phyloP scores from a whole-genome alignment of 2,113 vertebrate species.

The Atherinomorus stipes region DNA sequence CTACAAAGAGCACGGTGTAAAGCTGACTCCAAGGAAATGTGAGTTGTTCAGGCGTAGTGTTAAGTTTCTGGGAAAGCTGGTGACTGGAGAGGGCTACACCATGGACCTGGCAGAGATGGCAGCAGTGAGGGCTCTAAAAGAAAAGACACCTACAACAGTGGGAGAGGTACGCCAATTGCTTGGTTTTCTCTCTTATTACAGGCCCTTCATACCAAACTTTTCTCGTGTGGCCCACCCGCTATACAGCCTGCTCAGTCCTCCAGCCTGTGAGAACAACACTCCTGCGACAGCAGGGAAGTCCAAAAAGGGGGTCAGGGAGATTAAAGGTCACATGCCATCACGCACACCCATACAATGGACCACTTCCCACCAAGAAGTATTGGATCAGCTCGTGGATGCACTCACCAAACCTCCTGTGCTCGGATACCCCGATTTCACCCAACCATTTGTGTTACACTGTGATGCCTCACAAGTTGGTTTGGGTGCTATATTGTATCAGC shows the following conservation, averaged over 20 bases:
- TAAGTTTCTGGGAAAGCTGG: background rate
- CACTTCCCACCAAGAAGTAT: background rate
- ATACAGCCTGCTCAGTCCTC: background rate
- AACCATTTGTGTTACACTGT: background rate
- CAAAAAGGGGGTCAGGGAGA: background rate
- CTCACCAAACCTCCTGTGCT: background rate
- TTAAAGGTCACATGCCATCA: background rate
- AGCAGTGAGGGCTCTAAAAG: background rate
- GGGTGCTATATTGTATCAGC: background rate
- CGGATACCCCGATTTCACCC: background rate
- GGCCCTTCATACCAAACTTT: constrained; percentile 10
- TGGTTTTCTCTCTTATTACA: constrained; percentile 14
- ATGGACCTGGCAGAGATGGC: constrained; percentile 8
- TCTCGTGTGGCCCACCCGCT: constrained; percentile 3
- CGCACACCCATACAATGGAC: constrained; percentile 2
- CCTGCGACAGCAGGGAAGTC: background rate
- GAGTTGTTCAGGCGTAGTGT: constrained; percentile 1
- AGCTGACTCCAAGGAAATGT: constrained; percentile 12
- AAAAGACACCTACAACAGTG: background rate
- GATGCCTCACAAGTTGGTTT: background rate
- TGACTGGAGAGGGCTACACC: background rate
- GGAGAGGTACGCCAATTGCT: constrained; percentile 12
- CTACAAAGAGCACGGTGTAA: constrained; percentile 14
- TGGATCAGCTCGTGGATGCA: background rate
- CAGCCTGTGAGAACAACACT: background rate